phyloP scores from a whole-genome alignment of 2,888 invertebrate species.

The Invenusta paracnida region DNA sequence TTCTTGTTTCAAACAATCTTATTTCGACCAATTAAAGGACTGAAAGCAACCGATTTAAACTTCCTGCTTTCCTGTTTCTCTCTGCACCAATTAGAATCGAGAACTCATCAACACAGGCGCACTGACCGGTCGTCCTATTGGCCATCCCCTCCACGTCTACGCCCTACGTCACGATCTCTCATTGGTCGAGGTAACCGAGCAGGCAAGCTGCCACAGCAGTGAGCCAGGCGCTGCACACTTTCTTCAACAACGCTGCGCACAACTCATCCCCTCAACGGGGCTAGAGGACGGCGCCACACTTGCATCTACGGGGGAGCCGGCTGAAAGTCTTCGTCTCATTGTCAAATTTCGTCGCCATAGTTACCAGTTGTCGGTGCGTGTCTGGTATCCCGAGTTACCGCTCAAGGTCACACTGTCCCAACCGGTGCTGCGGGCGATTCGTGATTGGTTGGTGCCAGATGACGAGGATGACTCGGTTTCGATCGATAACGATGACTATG shows the following conservation, averaged over 20 bases:
- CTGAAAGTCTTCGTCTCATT: background rate
- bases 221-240: background rate
- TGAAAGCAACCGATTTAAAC: too few relatives aligned
- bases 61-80: too few relatives aligned
- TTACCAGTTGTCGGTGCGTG: background rate
- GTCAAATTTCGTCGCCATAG: background rate
- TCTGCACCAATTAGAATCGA: too few relatives aligned
- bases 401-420: background rate
- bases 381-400: slow-evolving; percentile 11
- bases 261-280: background rate
- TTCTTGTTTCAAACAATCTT: too few relatives aligned
- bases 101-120: slow-evolving; percentile 4
- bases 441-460: background rate
- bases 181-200: background rate
- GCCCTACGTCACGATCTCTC: background rate
- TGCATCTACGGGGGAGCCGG: background rate
- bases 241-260: background rate
- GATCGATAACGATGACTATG: background rate
- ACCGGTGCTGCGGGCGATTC: background rate
- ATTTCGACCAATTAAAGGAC: too few relatives aligned
- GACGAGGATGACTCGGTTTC: background rate
- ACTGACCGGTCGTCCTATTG: background rate
- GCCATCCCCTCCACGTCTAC: slow-evolving; percentile 22
- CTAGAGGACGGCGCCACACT: background rate
- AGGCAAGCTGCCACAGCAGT: background rate